Base-by-base conservation (phyloP, 2,113 vertebrate species). In the Onychorhynchus coronatus region DNA sequence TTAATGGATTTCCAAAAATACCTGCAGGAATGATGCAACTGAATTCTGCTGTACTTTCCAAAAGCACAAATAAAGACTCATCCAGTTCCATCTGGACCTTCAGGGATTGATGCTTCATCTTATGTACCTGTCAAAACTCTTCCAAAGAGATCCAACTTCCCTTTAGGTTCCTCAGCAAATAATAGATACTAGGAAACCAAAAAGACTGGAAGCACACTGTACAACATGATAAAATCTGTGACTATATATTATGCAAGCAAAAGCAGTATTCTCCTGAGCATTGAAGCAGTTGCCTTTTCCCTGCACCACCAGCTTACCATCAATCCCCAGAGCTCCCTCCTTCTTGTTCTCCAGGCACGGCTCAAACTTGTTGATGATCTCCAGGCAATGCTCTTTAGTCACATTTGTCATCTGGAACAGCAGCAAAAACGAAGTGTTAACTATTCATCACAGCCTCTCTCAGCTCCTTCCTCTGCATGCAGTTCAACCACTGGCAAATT, bases 301-400 rank as follows among this genome's bases (percentile, higher is more conserved):
- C 62, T 62, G 22, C 24, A 30, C 3, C 71, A 87, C 7, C 70
- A 72, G n/a, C 98, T 97, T 97, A 99, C 99, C 99, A 20, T 99
- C 99, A 22, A 99, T 99, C 17, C 99, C 99, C 95, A 99, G 95
- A 72, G 98, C 98, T 8, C 97, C 98, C 41, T 98, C 98, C 46
- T 98, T 98, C 98, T 98, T 98, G 98, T 99, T 99, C 73, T 99
- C 99, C 0, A 97, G 97, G 96, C 99, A 99, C 0, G 99, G 99
- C 96, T 99, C 99, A 90, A 99, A 99, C 85, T 99, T 99, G 88
- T 97, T 96, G 68, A 99, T 98, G 61, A 99, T 98, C 85, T 99
- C 98, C 88, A 97, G 96, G 93, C 99, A 99, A 83, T 99, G 98
- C 33, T 99, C 99, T 20, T 98, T 98, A 22, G 98, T 98, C 96